Evolutionary conservation across 2,888 invertebrate species (phyloP).

Genomic region (Aethes cnicana): DNA sequence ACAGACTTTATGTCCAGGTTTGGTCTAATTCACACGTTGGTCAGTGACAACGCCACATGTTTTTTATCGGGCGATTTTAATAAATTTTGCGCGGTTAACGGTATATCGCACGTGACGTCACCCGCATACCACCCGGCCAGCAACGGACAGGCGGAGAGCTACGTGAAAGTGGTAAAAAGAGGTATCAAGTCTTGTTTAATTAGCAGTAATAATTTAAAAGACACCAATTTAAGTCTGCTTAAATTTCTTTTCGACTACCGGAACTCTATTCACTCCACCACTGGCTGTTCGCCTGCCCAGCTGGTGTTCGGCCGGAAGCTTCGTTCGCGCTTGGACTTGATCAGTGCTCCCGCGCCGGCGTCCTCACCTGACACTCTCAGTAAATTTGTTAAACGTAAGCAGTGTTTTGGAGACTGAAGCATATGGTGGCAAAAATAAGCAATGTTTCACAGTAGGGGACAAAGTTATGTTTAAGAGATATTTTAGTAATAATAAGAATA

Average conservation of each 20-base stretch:
- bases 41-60: constrained; percentile 25
- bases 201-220: not conserved
- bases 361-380: not conserved
- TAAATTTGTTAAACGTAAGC: not conserved
- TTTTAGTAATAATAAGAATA: not conserved
- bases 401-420: not conserved
- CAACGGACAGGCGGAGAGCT: too few relatives aligned
- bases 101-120: too few relatives aligned
- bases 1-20: constrained; percentile 18
- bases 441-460: not conserved
- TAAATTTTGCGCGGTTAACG: constrained; percentile 12
- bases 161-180: constrained; percentile 20
- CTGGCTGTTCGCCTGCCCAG: constrained; percentile 22
- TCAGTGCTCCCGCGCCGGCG: not conserved
- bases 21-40: constrained; percentile 20
- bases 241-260: constrained; percentile 26
- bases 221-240: not conserved
- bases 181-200: constrained; percentile 18
- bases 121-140: too few relatives aligned
- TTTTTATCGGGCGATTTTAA: constrained; percentile 16
- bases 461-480: not conserved
- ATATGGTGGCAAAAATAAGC: not conserved
- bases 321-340: constrained; percentile 1
- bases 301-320: constrained; percentile 22
- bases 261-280: constrained; percentile 23